Evolutionary conservation across 2,888 invertebrate species (phyloP), one percentile per base, ranked within the genome.

Genomic region (Caenorhabditis sp.): DNA sequence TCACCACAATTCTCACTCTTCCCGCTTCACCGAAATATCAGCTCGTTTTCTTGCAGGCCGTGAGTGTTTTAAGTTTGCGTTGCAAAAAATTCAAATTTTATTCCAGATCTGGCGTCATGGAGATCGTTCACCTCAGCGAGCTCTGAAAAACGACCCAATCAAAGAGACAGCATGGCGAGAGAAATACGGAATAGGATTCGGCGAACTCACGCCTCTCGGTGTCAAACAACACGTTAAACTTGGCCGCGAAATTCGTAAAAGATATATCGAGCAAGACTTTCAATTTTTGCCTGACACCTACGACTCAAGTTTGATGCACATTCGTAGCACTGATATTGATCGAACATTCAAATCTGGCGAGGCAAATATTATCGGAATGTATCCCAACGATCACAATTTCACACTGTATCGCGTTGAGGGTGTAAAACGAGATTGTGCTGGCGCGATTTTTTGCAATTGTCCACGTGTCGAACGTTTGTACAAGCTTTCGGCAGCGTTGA

Each of bases 51-150:
- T 10, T 43, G 17, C 43, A 43, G 14, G 43, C 43, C 17, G 43
- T 43, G 17, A 43, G 43, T 43, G 6, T 43, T 17, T 10, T 8
- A 36, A 36, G 12, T 36, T 36, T 8, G 5, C 36, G 6, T 36
- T 36, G 5, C 36, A n/a, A n/a, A n/a, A 36, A 36, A 36, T 36
- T 36, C 36, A 43, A 17, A 3, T 43, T 3, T 43, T 51, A 19
- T 89, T 88, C 86, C 88, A 93, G 93, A 87, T 94, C 37, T 95
- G 90, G 88, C 91, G 95, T 66, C 95, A 96, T 90, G 96, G 96
- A 17, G 95, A 95, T 88, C 91, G 95, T 76, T 93, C 93, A 54
- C 94, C 94, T 0, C 90, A 93, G 1, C 89, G 91, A n/a, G 91
- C 92, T 0, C 95, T 93, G 88, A 93, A 93, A 0, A 93, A 90